Evolutionary conservation across 2,797 vertebrate species (phyloP), one percentile per base, ranked within the genome.

Genomic region (Protosalanx chinensis): DNA sequence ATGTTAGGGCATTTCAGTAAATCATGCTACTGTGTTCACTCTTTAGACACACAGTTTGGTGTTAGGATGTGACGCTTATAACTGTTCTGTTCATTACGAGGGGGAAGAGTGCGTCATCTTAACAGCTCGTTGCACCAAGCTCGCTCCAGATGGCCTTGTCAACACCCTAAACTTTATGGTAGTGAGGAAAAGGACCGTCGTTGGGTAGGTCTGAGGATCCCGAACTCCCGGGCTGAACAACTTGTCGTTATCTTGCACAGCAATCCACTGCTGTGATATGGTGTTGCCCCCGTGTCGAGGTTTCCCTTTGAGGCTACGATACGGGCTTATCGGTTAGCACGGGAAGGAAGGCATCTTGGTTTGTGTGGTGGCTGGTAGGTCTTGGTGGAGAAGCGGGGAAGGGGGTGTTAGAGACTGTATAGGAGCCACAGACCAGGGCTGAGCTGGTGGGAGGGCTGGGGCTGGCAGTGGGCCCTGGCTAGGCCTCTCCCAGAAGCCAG

Each of bases 101-200:
- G 75, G 64, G 58, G 56, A 32, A 49, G 68, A 56, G 53, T 70
- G 67, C 82, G 70, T 79, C 74, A 74, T 75, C 78, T 72, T 72
- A 72, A 75, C 64, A 72, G 73, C 76, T 68, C 68, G 79, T 76
- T 70, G 64, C 49, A 74, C 72, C 62, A 77, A 82, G 76, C 76
- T 69, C 51, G 76, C 59, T 76, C 70, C 87, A 89, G 87, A 89
- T 88, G 85, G 83, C 72, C 72, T 60, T 64, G 82, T 86, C 78
- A 83, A 80, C 74, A 85, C 79, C 67, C 63, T 67, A 67, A 82
- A 71, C 68, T 88, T 86, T 82, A 85, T 83, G 73, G 68, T 76
- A 72, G 74, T 33, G 76, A 81, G 83, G 81, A 86, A 86, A 88
- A 90, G 88, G 51, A 87, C 76, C 79, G 80, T 85, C 82, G 83